phyloP scores from a whole-genome alignment of 2,797 vertebrate genomes.

The Sebastes matsubarae region DNA sequence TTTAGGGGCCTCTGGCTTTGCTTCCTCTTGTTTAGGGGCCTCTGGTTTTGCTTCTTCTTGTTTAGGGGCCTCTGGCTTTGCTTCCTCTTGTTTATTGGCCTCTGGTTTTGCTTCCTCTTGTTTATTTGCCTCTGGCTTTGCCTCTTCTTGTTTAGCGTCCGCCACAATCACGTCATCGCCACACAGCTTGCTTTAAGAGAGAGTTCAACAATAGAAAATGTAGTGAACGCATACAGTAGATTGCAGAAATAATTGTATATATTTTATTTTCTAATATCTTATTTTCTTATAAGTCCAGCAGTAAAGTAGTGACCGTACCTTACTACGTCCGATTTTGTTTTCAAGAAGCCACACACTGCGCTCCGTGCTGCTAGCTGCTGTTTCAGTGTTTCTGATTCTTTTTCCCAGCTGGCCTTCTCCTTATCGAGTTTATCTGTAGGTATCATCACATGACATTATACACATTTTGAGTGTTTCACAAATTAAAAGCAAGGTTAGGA shows the following conservation, averaged over 20 bases:
- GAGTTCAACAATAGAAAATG: not conserved
- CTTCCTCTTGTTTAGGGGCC: not conserved
- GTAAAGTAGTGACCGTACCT: slow-evolving; percentile 48
- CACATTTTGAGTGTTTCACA: not conserved
- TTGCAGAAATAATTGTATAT: not conserved
- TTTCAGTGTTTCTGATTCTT: slow-evolving; percentile 49
- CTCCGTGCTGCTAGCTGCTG: slow-evolving; percentile 41
- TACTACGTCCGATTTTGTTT: not conserved
- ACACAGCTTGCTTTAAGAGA: slow-evolving; percentile 66
- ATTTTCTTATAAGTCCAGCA: not conserved
- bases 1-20: slow-evolving; percentile 10
- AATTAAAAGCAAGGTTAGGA: not conserved
- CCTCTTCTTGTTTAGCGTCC: not conserved
- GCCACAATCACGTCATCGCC: not conserved
- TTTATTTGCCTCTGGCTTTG: not conserved
- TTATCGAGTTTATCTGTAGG: slow-evolving; percentile 54
- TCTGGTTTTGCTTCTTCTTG: not conserved
- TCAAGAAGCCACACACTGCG: slow-evolving; percentile 67
- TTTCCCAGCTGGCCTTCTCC: slow-evolving; percentile 31
- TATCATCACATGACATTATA: not conserved
- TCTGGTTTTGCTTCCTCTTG: not conserved
- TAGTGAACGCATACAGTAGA: not conserved
- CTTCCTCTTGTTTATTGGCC: not conserved
- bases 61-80: not conserved
- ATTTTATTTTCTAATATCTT: not conserved